Evolutionary conservation across 2,797 vertebrate species (phyloP), one percentile per base, ranked within the genome.

Genomic region (Myiothlypis chrysogaster): DNA sequence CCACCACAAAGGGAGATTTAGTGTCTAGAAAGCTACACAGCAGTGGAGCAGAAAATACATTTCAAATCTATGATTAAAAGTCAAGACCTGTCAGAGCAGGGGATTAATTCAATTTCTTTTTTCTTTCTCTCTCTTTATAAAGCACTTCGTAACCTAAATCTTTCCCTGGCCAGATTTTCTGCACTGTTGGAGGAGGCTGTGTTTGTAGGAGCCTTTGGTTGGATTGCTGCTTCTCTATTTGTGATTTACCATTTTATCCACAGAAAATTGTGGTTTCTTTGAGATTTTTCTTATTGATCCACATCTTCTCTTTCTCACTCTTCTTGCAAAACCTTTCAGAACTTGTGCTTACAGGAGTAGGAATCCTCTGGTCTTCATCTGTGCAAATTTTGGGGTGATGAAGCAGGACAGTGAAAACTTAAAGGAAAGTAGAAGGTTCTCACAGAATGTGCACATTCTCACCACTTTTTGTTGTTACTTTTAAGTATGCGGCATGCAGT

Each of bases 371-470:
- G 37, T 39, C 37, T 6, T 39, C 3, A 2, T 19, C 13, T 8
- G 10, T 70, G 46, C 7, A 55, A 63, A 41, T n/a, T 66, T 52
- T 66, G 30, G 4, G n/a, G 8, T 30, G 23, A 49, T 23, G 25
- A 72, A 61, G 50, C 10, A 41, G 10, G 35, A 50, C 15, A 66
- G 44, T 0, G 1, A 70, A 61, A 85, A 35, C 4, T 19, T 65
- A 19, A 10, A 41, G 23, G 28, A 35, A 91, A 60, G 15, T 1
- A 66, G 25, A 70, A 85, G 28, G 2, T 75, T 90, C 8, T 87
- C 30, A 15, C 14, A 70, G 63, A 27, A 60, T 6, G 2, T 37
- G 28, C 21, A 25, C 0, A 0, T 68, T 77, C 15, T 88, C 20
- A 34, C 5, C 8, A 2, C 11, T 78, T 70, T 73, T 83, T 39